Evolutionary conservation across 2,797 vertebrate genomes (phyloP).

Genomic region (Scyliorhinus canicula): DNA sequence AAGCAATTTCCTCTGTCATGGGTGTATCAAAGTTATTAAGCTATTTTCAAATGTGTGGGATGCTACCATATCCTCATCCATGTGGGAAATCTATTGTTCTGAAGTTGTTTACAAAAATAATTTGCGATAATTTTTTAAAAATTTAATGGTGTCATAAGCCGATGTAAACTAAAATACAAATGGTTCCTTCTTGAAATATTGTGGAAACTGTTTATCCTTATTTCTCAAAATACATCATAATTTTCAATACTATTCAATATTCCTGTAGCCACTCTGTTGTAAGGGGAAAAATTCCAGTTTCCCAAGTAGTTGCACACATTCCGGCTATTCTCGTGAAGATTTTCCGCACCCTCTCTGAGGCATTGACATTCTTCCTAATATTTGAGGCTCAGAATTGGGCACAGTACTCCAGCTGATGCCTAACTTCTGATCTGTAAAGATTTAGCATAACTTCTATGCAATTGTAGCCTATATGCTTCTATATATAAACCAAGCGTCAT

Average conservation of each 20-base stretch:
- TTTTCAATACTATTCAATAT: neutral
- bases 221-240: neutral
- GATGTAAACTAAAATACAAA: neutral
- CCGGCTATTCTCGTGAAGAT: neutral
- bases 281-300: neutral
- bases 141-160: neutral
- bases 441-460: no score
- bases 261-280: neutral
- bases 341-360: no score
- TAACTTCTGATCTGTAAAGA: no score
- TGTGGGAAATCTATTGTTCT: neutral
- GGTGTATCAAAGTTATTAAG: neutral
- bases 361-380: no score
- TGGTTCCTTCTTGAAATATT: neutral
- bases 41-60: neutral
- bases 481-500: no score
- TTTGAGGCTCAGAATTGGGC: no score
- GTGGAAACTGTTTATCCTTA: neutral
- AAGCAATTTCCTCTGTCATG: neutral
- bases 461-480: no score
- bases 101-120: neutral
- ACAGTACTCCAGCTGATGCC: no score
- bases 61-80: neutral
- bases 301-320: neutral
- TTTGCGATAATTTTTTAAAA: neutral